Evolutionary conservation across 35 echinoderm and acorn worm genomes (phyloP).

Genomic region (Ophioderma brevispina): DNA sequence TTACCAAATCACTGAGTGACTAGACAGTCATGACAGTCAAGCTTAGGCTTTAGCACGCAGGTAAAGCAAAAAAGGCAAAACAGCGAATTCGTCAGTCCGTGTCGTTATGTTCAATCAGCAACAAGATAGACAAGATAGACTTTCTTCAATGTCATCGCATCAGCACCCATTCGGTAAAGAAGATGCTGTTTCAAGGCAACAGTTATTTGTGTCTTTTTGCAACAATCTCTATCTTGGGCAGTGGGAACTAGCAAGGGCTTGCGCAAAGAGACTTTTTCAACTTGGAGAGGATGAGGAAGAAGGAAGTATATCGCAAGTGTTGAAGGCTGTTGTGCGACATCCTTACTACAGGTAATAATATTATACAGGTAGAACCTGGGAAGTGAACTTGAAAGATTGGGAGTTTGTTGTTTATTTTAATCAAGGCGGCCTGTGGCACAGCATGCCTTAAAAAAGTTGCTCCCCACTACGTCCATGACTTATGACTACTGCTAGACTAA

Average conservation of each 20-base stretch:
- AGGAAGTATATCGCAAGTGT: conserved; percentile 27
- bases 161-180: conserved; percentile 85
- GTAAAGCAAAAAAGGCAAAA: not conserved
- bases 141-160: too few relatives aligned
- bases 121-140: too few relatives aligned
- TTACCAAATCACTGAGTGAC: not conserved
- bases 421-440: too few relatives aligned
- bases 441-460: too few relatives aligned
- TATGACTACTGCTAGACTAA: too few relatives aligned
- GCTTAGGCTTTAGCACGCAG: not conserved
- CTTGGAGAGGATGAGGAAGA: conserved; percentile 2
- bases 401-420: too few relatives aligned
- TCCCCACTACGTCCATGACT: too few relatives aligned
- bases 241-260: conserved; percentile 96
- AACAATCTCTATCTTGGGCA: conserved; percentile 97
- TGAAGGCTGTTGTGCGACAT: conserved; percentile 62
- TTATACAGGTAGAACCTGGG: too few relatives aligned
- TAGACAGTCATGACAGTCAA: not conserved
- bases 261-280: conserved; percentile 38
- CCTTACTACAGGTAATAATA: conserved; percentile 69
- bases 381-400: too few relatives aligned
- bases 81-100: not conserved
- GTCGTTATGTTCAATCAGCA: too few relatives aligned
- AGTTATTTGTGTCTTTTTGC: conserved; percentile 77
- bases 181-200: conserved; percentile 53